Conservation (phyloP, 2,888 invertebrate species). For the Philhelius pedissequus region DNA sequence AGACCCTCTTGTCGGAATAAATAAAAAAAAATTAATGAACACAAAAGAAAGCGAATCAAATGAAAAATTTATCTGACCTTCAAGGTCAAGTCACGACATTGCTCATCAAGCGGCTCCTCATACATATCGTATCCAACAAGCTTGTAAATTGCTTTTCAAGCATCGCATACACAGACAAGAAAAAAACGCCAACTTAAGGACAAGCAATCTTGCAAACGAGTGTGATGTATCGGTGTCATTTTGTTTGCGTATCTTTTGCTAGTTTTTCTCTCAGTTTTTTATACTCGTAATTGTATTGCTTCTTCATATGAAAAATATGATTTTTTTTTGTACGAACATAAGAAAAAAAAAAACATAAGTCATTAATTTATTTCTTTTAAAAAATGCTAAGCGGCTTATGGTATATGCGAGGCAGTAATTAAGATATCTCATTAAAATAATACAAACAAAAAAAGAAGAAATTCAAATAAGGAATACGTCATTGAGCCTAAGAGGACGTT, state of each 20-base stretch:
- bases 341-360: not conserved
- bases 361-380: not conserved
- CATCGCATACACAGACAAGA: not conserved
- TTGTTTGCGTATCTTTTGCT: not conserved
- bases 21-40: slow-evolving; percentile 7
- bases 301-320: not conserved
- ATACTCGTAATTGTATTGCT: not conserved
- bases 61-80: slow-evolving; percentile 49
- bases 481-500: not conserved
- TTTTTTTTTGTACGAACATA: not conserved
- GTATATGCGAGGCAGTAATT: not conserved
- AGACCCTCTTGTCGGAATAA: not conserved
- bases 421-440: slow-evolving; percentile 9
- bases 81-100: slow-evolving; percentile 43
- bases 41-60: slow-evolving; percentile 22
- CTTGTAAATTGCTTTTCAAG: not conserved
- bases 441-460: not conserved
- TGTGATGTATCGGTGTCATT: slow-evolving; percentile 14
- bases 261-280: not conserved
- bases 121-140: not conserved
- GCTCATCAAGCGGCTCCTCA: not conserved
- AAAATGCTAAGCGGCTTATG: not conserved
- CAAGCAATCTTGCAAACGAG: not conserved
- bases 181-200: not conserved
- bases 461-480: not conserved